Conservation (phyloP, 2,888 invertebrate genomes). For the Amitus sp. region DNA sequence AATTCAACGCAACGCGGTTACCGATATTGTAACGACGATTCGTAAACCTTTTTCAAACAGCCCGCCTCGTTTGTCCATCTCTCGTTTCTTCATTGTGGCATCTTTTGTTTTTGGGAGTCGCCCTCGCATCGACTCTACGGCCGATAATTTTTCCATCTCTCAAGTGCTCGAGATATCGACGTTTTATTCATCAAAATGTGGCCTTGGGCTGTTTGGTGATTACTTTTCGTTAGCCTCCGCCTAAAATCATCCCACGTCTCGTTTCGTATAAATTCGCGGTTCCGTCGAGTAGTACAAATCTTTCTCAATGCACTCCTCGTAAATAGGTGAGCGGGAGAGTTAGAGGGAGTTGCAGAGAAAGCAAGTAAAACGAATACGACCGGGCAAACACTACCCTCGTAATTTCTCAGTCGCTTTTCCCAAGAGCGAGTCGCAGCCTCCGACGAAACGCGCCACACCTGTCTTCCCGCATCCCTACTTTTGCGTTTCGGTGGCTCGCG, state of each 20-base stretch:
- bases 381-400: too few species aligned
- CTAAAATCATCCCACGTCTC: too few species aligned
- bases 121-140: neutral
- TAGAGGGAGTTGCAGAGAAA: too few species aligned
- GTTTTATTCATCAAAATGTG: too few species aligned
- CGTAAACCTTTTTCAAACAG: neutral
- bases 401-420: too few species aligned
- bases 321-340: too few species aligned
- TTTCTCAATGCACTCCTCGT: too few species aligned
- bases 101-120: neutral
- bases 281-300: too few species aligned
- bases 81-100: neutral
- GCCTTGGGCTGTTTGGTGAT: neutral
- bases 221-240: too few species aligned
- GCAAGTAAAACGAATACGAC: too few species aligned
- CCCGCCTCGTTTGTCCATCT: neutral
- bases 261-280: too few species aligned
- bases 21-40: neutral
- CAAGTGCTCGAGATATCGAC: conserved; percentile 2
- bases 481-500: too few species aligned
- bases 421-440: neutral
- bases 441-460: neutral
- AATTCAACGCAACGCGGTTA: conserved; percentile 27
- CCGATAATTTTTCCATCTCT: neutral
- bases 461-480: neutral